Base-by-base conservation (phyloP, 2,888 invertebrate genomes). In the Camponotus fellah region DNA sequence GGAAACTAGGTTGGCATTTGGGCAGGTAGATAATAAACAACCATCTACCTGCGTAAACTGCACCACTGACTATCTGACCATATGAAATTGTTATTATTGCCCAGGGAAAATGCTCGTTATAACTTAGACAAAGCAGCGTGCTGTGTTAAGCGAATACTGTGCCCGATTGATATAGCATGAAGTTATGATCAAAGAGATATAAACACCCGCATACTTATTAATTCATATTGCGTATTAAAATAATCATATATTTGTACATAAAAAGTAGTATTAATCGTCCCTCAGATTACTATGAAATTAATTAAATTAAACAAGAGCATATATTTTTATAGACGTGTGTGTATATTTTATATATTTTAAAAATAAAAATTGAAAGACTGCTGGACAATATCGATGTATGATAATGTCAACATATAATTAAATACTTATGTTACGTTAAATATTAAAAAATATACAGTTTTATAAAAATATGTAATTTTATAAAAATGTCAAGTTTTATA, bases 41-140 rank as follows among this genome's bases (percentile, higher is more conserved):
- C 68, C 71, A 64, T 72, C 85, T 83, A 83, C 74, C 85, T 82
- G 65, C 87, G 87, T 85, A 87, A 90, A 89, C 86, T 87, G 86
- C 86, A 77, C 65, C 12, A 32, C 87, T 77, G 83, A 86, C 88
- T 89, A 79, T 86, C 84, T 88, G 85, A 86, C 88, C 83, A 80
- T 89, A 84, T 88, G 85, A 89, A 90, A 90, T 89, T 86, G 85
- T 90, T 89, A 88, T 89, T 90, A 88, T 85, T 83, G 84, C 76
- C 88, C n/a, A 32, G 88, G 86, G 86, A 86, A 84, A 83, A 62
- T 69, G 72, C 81, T 60, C 32, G 74, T 37, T 72, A 75, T 84
- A 85, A 82, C 76, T 87, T 82, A 66, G 40, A 64, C 64, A 66
- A 79, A 66, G 69, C 75, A 71, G 58, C 26, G 37, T 49, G 62